Base-by-base conservation (phyloP, 1,140 invertebrate species). In the Drosophila sucinea region DNA sequence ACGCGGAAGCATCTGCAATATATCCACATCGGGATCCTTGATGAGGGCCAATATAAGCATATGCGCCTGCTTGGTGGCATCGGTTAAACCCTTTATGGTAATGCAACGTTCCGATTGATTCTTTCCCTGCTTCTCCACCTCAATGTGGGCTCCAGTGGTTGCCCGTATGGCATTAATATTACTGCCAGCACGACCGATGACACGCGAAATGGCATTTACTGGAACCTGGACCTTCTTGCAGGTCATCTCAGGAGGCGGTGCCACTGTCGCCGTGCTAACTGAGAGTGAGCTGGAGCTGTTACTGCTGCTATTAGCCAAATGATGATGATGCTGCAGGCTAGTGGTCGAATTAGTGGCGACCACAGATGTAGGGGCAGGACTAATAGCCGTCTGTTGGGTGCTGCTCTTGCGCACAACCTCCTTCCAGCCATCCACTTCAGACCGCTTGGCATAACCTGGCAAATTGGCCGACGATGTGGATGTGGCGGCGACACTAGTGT, bases 111-210 rank as follows among this genome's bases (percentile, higher is more conserved):
- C 98, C 32, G 96, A 97, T 93, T 98, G 97, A 8, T 96, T 97
- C 94, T 98, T 98, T 89, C 95, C 96, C 93, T 98, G 97, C 91
- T 99, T 99, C 92, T 99, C 98, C 1, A 99, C 97, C 93, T 99
- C 98, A 87, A 99, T 99, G 90, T 99, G 97, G 3, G 98, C 98
- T 60, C 98, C 97, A 11, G 98, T 99, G 27, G 97, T 96, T 70
- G 96, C 96, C 70, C 98, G 94, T 85, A 99, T 99, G 4, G 98
- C 97, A 93, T 99, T 99, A 77, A 99, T 99, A 93, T 99, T 99
- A 92, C 96, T 98, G 25, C 98, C 98, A 23, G 96, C 98, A 84
- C 98, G 95, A 1, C 98, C 98, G 91, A 99, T 99, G 0, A 99
- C 98, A 70, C 98, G 94, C 78, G 97, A 98, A 57, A 99, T 99